Conservation (phyloP, 1,140 invertebrate species). For the Kradibia gibbosae region DNA sequence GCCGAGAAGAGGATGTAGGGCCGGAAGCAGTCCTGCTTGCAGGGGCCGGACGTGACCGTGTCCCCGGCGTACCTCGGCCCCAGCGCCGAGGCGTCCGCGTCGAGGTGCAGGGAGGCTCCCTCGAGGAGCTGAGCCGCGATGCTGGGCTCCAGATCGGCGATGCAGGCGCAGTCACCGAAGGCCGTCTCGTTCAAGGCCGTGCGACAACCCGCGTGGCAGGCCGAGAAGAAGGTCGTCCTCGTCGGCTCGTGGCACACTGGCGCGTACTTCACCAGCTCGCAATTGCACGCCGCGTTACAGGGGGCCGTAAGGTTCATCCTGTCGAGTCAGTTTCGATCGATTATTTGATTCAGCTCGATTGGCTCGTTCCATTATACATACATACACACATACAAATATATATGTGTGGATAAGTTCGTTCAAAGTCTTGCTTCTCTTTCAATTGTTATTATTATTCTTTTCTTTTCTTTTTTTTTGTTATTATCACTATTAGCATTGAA, state of each 20-base stretch:
- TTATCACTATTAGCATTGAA: no score
- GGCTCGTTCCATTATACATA: no score
- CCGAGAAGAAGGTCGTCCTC: constrained; percentile 75
- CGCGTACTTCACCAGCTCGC: constrained; percentile 73
- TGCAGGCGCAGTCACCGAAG: constrained; percentile 67
- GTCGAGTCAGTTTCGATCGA: constrained; percentile 16
- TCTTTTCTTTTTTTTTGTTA: no score
- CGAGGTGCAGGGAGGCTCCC: background rate
- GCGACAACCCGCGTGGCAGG: constrained; percentile 77
- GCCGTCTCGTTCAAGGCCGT: constrained; percentile 60
- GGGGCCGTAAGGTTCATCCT: constrained; percentile 72
- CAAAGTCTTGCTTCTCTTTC: no score
- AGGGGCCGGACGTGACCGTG: constrained; percentile 72
- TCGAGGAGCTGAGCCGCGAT: background rate
- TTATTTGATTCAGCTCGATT: background rate
- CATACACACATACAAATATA: no score
- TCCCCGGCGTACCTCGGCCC: background rate
- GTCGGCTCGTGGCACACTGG: constrained; percentile 75
- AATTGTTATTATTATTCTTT: no score
- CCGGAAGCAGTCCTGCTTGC: constrained; percentile 71
- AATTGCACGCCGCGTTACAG: constrained; percentile 75
- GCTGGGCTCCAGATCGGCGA: background rate
- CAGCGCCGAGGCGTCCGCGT: background rate
- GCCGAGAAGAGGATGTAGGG: constrained; percentile 70
- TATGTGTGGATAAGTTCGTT: no score